A percentile compares a stretch with the other conserved stretches of the same genome.
Conservation (phyloP, 2,888 invertebrate genomes). For the Steinernema carpocapsae region DNA sequence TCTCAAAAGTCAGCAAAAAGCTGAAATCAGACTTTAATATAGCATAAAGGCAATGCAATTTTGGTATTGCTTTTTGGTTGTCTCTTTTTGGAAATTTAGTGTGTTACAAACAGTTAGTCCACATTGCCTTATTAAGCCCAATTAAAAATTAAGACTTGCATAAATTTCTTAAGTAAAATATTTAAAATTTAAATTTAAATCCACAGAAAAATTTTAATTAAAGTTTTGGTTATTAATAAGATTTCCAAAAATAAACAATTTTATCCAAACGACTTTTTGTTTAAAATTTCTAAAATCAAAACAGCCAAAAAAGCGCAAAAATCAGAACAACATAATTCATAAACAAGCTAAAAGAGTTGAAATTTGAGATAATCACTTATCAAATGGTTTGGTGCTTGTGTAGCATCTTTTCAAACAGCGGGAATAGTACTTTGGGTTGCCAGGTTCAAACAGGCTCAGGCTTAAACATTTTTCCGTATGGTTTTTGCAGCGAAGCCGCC, state of each 20-base stretch:
- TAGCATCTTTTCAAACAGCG: too few relatives aligned
- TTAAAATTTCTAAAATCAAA: not conserved
- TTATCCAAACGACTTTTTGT: not conserved
- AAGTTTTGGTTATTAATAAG: not conserved
- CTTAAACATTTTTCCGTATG: too few relatives aligned
- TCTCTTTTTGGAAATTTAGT: not conserved
- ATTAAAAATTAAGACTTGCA: not conserved
- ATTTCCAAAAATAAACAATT: not conserved
- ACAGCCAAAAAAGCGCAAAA: not conserved
- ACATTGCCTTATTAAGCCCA: too few relatives aligned
- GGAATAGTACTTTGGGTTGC: too few relatives aligned
- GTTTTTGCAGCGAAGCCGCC: too few relatives aligned
- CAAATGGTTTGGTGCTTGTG: too few relatives aligned
- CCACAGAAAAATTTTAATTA: not conserved
- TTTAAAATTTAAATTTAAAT: not conserved
- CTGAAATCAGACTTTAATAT: not conserved
- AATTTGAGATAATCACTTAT: too few relatives aligned
- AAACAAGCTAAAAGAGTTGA: too few relatives aligned
- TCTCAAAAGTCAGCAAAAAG: not conserved
- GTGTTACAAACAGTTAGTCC: not conserved
- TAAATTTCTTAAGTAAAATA: not conserved
- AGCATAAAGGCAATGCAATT: not conserved
- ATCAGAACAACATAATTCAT: not conserved
- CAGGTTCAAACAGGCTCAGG: too few relatives aligned
- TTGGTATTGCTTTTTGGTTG: too few relatives aligned